Percentiles rank a stretch among this genome's conserved stretches.
Evolutionary conservation across 2,113 vertebrate genomes (phyloP).

Genomic region (Corythornis madagascariensis): DNA sequence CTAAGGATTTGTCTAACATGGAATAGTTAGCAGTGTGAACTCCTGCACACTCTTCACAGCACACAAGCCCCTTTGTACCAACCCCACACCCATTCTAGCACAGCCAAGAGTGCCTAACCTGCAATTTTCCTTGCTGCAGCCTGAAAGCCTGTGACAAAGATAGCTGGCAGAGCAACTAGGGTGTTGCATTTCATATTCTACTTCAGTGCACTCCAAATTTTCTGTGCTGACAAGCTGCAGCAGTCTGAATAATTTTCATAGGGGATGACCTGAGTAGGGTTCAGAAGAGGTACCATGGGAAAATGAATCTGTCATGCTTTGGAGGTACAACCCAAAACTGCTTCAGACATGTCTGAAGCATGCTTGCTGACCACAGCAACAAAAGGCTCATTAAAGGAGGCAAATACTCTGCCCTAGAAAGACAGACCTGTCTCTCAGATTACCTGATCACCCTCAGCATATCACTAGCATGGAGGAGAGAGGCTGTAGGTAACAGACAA

Average conservation of each 20-base stretch:
- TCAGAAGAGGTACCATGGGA: background rate
- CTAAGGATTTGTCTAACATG: background rate
- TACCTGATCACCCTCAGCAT: background rate
- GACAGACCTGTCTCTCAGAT: background rate
- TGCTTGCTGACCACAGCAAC: background rate
- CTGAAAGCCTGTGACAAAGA: background rate
- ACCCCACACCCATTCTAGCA: fast-evolving
- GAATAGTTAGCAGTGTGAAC: background rate
- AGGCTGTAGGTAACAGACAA: background rate
- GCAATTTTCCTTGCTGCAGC: background rate
- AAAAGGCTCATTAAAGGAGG: background rate
- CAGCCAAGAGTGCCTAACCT: background rate
- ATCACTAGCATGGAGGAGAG: background rate
- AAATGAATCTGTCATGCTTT: background rate
- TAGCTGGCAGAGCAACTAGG: background rate
- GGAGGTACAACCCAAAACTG: background rate
- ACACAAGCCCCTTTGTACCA: background rate
- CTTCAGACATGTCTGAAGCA: background rate
- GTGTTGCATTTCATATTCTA: background rate
- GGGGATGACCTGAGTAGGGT: background rate
- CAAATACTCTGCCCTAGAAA: background rate
- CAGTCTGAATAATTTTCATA: background rate
- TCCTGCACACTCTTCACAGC: background rate
- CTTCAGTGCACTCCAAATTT: background rate
- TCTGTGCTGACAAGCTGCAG: background rate